These are phyloP conservation scores for Dicycla oo DNA, from an alignment of 2,888 invertebrate genomes.

Conservation along the genomic window DNA sequence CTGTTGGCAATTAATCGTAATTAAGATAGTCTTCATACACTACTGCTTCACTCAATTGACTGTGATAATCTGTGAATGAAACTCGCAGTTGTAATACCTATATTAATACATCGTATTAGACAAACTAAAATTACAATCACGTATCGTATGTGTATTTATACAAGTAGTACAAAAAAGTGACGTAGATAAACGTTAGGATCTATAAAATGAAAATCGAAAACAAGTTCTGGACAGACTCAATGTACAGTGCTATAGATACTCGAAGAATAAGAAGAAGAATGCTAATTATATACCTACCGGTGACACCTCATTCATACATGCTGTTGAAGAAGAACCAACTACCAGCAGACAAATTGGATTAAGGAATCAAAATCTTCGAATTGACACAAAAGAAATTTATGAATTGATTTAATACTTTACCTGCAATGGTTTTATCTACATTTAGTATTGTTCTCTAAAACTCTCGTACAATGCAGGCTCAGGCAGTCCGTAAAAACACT, in stretches of 20 bases:
- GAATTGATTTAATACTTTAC: slow-evolving; percentile 9
- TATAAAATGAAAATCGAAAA: not conserved
- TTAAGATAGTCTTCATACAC: slow-evolving; percentile 4
- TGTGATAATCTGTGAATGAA: not conserved
- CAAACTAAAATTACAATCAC: slow-evolving; percentile 1
- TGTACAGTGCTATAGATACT: not conserved
- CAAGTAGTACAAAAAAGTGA: not conserved
- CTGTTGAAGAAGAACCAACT: not conserved
- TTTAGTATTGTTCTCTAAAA: not conserved
- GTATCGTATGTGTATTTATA: not conserved
- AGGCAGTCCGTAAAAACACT: not conserved
- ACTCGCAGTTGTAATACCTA: not conserved
- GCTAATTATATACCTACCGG: too few species aligned
- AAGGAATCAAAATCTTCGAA: not conserved
- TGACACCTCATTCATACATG: not conserved
- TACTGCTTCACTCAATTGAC: not conserved
- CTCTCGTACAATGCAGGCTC: not conserved
- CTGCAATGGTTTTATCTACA: slow-evolving; percentile 12
- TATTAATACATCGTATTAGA: not conserved
- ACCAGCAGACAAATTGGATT: not conserved
- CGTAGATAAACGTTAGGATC: not conserved
- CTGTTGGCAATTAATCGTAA: not conserved
- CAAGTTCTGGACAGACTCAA: not conserved
- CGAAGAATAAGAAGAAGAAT: not conserved
- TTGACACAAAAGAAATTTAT: not conserved